A percentile compares a stretch with the other conserved stretches of the same genome.
Evolutionary conservation across 2,797 vertebrate genomes (phyloP).

Genomic region (Gymnothorax javanicus): DNA sequence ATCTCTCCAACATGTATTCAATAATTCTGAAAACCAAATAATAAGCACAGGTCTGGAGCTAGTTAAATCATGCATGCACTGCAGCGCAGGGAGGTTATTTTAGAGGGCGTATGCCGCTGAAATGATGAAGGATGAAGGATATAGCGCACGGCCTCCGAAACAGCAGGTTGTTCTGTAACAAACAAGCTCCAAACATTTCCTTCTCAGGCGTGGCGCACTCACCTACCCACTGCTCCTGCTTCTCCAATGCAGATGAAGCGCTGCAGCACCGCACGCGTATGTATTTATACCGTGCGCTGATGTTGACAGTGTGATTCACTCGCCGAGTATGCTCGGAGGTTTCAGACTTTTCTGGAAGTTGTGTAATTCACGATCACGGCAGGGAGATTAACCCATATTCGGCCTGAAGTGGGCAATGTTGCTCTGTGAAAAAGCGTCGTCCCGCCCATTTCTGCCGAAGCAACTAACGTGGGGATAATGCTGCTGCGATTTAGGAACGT

Average conservation of each 20-base stretch:
- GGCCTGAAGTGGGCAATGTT: constrained; percentile 55
- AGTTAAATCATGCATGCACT: background rate
- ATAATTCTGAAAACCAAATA: background rate
- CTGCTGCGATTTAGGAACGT: background rate
- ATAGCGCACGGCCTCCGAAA: background rate
- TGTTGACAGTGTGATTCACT: constrained; percentile 61
- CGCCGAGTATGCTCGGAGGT: constrained; percentile 41
- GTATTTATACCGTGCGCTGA: constrained; percentile 66
- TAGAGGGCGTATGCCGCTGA: background rate
- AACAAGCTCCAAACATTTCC: background rate
- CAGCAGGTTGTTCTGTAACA: background rate
- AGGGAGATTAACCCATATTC: constrained; percentile 35
- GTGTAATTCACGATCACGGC: constrained; percentile 54
- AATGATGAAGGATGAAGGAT: background rate
- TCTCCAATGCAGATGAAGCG: constrained; percentile 48
- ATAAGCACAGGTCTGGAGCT: background rate
- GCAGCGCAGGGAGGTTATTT: background rate
- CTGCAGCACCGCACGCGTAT: constrained; percentile 33
- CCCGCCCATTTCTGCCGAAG: constrained; percentile 6
- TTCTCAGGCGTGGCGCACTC: constrained; percentile 46
- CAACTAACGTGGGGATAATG: constrained; percentile 8
- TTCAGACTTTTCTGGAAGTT: constrained; percentile 74
- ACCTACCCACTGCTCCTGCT: constrained; percentile 55
- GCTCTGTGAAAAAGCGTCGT: constrained; percentile 2
- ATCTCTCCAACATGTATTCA: background rate